Evolutionary conservation across 2,888 invertebrate genomes (phyloP).

Genomic region (Psylliodes chrysocephalus): DNA sequence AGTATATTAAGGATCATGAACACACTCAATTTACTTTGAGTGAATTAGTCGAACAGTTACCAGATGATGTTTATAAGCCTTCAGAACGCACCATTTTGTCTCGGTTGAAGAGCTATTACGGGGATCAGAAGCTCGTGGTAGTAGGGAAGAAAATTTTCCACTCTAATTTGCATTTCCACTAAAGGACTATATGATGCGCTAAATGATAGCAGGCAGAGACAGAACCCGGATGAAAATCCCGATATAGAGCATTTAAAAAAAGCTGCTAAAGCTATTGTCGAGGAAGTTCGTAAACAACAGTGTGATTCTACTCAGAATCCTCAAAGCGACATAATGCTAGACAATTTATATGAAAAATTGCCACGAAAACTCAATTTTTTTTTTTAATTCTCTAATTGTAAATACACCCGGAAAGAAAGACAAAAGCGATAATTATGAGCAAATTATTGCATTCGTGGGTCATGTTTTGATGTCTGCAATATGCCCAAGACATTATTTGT

Average conservation of each 20-base stretch:
- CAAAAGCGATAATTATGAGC: slow-evolving; percentile 2
- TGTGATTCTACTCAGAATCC: not conserved
- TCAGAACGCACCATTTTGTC: not conserved
- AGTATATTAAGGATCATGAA: slow-evolving; percentile 5
- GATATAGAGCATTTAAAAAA: not conserved
- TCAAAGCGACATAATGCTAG: slow-evolving; percentile 7
- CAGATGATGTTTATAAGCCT: slow-evolving; percentile 16
- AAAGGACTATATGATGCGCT: slow-evolving; percentile 12
- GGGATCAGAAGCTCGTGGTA: slow-evolving; percentile 10
- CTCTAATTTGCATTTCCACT: slow-evolving; percentile 5
- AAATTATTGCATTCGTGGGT: slow-evolving; percentile 4
- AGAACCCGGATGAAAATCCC: slow-evolving; percentile 6
- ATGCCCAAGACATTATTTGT: not conserved
- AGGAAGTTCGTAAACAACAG: slow-evolving; percentile 1
- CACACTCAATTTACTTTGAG: slow-evolving; percentile 11
- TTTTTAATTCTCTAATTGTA: not conserved
- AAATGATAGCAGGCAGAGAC: slow-evolving; percentile 10
- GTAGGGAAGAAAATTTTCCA: slow-evolving; percentile 6
- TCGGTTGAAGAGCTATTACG: slow-evolving; percentile 10
- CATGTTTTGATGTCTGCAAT: slow-evolving; percentile 14
- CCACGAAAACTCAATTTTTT: slow-evolving; percentile 1
- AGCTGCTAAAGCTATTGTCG: slow-evolving; percentile 11
- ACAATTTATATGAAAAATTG: slow-evolving; percentile 12
- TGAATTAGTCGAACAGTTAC: slow-evolving; percentile 10
- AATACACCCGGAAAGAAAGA: not conserved